Evolutionary conservation across 2,888 invertebrate genomes (phyloP).

Genomic region (Plagiodera versicolora): DNA sequence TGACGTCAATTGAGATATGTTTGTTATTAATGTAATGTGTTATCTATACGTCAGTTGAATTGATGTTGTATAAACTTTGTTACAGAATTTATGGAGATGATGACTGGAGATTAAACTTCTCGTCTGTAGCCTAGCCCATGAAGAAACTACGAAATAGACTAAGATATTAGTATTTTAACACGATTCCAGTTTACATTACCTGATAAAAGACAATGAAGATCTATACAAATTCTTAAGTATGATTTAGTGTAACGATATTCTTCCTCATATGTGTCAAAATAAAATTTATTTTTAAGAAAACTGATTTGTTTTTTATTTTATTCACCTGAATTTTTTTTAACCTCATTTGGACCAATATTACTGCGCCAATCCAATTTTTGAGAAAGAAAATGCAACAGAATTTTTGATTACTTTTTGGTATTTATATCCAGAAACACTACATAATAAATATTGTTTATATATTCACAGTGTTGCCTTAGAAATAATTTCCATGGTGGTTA

Average conservation of each 20-base stretch:
- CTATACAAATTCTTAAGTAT: neutral
- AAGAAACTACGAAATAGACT: constrained; percentile 4
- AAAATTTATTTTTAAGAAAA: constrained; percentile 7
- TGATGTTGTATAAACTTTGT: constrained; percentile 23
- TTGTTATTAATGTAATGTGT: too few species aligned
- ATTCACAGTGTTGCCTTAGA: too few species aligned
- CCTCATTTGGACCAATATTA: too few species aligned
- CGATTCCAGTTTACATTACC: constrained; percentile 22
- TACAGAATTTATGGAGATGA: constrained; percentile 93
- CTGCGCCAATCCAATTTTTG: too few species aligned
- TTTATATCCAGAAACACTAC: too few species aligned
- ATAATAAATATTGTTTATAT: too few species aligned
- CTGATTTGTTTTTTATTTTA: constrained; percentile 2
- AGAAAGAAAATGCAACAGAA: too few species aligned
- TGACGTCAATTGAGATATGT: too few species aligned
- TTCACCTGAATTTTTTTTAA: neutral
- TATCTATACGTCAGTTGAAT: too few species aligned
- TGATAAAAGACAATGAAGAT: constrained; percentile 19
- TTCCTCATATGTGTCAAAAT: neutral
- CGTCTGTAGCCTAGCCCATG: neutral
- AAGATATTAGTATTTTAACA: constrained; percentile 18
- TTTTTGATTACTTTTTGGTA: too few species aligned
- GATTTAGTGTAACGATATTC: neutral
- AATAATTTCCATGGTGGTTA: too few species aligned
- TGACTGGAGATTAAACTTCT: constrained; percentile 78